These are phyloP conservation scores for Diarsia mendica DNA, from an alignment of 2,888 invertebrate species.

Conservation along the genomic window DNA sequence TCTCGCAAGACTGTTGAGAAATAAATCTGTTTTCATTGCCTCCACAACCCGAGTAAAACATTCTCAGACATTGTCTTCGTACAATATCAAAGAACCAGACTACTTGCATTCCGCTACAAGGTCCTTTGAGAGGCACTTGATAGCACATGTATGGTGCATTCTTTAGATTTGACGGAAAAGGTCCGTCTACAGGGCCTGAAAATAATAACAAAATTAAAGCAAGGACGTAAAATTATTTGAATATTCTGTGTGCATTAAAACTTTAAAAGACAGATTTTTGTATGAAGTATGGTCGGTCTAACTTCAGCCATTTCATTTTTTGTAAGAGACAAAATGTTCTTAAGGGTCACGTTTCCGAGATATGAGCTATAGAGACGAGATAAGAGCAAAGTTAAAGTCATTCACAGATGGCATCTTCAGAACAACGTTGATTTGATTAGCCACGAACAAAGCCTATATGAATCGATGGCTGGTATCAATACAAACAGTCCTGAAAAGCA, in stretches of 20 bases:
- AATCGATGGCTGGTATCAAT: too few relatives aligned
- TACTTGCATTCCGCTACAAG: slow-evolving; percentile 75
- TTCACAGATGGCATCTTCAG: too few relatives aligned
- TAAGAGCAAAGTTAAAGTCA: too few relatives aligned
- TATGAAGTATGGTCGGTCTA: too few relatives aligned
- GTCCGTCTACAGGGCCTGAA: slow-evolving; percentile 82
- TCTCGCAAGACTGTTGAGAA: slow-evolving; percentile 72
- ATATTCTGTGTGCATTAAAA: not conserved
- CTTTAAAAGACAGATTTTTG: not conserved
- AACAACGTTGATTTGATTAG: too few relatives aligned
- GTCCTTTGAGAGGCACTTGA: slow-evolving; percentile 82
- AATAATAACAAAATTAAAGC: slow-evolving; percentile 39
- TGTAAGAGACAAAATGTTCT: too few relatives aligned
- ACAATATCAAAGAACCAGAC: slow-evolving; percentile 85
- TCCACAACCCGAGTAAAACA: slow-evolving; percentile 87
- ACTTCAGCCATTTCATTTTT: too few relatives aligned
- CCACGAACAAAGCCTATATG: too few relatives aligned
- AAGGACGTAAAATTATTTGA: not conserved
- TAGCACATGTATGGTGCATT: slow-evolving; percentile 86
- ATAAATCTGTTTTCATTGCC: slow-evolving; percentile 85
- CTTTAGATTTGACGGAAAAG: slow-evolving; percentile 80
- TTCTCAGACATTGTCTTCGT: slow-evolving; percentile 81
- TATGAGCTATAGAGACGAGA: too few relatives aligned
- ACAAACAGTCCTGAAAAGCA: too few relatives aligned
- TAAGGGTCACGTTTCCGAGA: too few relatives aligned